These are phyloP conservation scores for Lepidochitona cinerea DNA, from an alignment of 2,888 invertebrate species.

Conservation along the genomic window DNA sequence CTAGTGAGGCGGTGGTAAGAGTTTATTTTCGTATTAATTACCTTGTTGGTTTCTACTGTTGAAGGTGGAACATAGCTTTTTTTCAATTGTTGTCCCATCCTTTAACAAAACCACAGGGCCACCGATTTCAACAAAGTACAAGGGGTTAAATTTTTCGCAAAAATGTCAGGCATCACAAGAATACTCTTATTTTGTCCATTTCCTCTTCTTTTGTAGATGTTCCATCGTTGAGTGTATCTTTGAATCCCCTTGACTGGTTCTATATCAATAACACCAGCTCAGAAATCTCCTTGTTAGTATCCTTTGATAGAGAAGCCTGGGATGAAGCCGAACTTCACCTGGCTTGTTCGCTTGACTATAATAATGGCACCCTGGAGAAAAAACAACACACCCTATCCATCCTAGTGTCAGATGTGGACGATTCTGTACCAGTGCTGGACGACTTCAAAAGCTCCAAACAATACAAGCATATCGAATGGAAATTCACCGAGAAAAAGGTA, in stretches of 20 bases:
- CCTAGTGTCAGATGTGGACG: background rate
- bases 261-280: background rate
- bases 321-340: background rate
- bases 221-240: background rate
- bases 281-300: background rate
- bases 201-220: background rate
- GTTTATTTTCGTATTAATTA: no score
- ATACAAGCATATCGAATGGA: background rate
- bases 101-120: no score
- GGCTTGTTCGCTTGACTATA: background rate
- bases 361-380: background rate
- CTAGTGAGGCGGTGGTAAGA: no score
- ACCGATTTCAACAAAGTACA: no score
- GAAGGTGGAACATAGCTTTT: no score
- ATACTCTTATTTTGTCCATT: no score
- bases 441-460: background rate
- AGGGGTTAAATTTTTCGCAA: no score
- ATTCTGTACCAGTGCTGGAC: background rate
- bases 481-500: background rate
- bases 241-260: background rate
- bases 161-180: no score
- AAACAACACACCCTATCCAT: background rate
- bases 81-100: no score
- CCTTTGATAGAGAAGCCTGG: background rate
- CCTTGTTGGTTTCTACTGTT: no score